These are phyloP conservation scores for Drosophila atripex DNA, from an alignment of 2,888 invertebrate species.

Conservation along the genomic window DNA sequence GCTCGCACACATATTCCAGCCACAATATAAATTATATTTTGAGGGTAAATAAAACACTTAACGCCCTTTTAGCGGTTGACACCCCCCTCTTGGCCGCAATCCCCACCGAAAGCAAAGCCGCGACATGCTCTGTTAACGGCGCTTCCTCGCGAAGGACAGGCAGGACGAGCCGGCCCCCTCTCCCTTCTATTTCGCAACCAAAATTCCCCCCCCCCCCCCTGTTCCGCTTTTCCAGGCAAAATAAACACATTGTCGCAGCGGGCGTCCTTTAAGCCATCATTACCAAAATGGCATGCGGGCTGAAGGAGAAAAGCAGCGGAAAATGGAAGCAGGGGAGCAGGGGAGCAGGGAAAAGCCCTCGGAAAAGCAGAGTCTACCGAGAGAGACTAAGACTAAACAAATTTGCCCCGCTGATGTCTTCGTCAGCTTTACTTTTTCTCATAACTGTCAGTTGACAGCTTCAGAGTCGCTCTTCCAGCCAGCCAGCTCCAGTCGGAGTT, in stretches of 20 bases:
- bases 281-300: constrained; percentile 71
- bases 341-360: neutral
- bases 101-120: constrained; percentile 53
- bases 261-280: constrained; percentile 76
- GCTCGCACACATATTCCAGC: constrained; percentile 40
- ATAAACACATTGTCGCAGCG: constrained; percentile 73
- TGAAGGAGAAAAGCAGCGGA: constrained; percentile 1
- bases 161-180: constrained; percentile 2
- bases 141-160: constrained; percentile 57
- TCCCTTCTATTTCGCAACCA: neutral
- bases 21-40: constrained; percentile 75
- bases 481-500: constrained; percentile 32
- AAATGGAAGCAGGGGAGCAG: too few species aligned
- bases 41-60: constrained; percentile 79
- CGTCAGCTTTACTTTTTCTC: constrained; percentile 78
- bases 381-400: constrained; percentile 75
- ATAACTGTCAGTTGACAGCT: constrained; percentile 76
- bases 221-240: constrained; percentile 24
- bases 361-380: neutral
- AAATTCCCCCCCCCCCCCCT: too few species aligned
- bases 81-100: constrained; percentile 31
- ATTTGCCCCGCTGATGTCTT: constrained; percentile 74
- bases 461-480: constrained; percentile 60
- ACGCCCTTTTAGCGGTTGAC: constrained; percentile 78
- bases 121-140: constrained; percentile 75